Conservation (phyloP, 2,888 invertebrate genomes). For the Strigamia crassipes region DNA sequence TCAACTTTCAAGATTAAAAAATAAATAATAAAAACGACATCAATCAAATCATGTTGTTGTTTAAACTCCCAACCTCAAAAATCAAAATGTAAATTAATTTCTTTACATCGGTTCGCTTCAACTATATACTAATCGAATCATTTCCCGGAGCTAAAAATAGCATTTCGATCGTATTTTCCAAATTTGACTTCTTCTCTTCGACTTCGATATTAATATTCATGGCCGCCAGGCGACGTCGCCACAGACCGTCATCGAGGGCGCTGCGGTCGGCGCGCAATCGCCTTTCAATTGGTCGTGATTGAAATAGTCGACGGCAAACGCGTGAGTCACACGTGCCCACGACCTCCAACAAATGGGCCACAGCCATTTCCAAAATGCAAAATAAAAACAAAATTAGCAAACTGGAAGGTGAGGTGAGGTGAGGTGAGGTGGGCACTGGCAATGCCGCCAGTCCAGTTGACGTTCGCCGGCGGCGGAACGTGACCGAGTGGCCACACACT, state of each 20-base stretch:
- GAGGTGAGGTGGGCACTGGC: neutral
- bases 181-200: neutral
- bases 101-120: neutral
- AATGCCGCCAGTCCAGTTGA: conserved; percentile 1
- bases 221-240: neutral
- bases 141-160: neutral
- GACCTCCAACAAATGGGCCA: too few species aligned
- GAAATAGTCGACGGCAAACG: conserved; percentile 7
- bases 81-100: conserved; percentile 1
- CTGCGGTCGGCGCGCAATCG: conserved; percentile 27
- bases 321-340: neutral
- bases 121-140: conserved; percentile 20
- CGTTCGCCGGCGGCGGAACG: conserved; percentile 36
- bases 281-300: conserved; percentile 34
- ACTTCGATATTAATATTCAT: conserved; percentile 26
- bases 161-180: conserved; percentile 2
- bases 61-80: neutral
- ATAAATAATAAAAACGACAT: neutral
- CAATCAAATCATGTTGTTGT: neutral
- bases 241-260: conserved; percentile 14
- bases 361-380: neutral
- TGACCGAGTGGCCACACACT: conserved; percentile 40
- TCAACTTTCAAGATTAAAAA: neutral
- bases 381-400: neutral
- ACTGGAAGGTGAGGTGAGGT: neutral